Evolutionary conservation across 2,888 invertebrate genomes (phyloP).

Genomic region (Augiades crinisus): DNA sequence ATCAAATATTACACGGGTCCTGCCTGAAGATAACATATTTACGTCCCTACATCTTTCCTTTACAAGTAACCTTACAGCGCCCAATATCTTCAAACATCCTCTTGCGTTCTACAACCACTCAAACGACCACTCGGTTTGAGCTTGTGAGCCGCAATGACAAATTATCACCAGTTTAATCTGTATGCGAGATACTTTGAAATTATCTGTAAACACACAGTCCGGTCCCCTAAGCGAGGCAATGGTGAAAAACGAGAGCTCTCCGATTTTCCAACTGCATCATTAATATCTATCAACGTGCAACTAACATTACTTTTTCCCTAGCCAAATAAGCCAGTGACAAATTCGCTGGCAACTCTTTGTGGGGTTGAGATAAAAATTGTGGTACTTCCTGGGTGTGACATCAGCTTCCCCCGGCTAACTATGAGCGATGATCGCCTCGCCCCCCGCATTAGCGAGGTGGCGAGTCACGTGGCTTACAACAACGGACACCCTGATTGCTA

Average conservation of each 20-base stretch:
- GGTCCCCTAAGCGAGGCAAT: no score
- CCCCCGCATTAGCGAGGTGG: constrained; percentile 45
- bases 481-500: constrained; percentile 14
- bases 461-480: constrained; percentile 29
- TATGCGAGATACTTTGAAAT: no score
- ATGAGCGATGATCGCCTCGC: constrained; percentile 69
- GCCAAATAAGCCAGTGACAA: constrained; percentile 69
- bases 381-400: constrained; percentile 62
- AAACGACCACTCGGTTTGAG: no score
- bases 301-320: constrained; percentile 48
- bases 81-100: no score
- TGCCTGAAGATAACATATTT: no score
- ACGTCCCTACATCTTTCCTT: no score
- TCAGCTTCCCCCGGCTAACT: constrained; percentile 49
- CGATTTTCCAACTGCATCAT: constrained; percentile 41
- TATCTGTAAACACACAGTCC: no score
- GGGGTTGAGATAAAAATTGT: constrained; percentile 70
- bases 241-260: constrained; percentile 35
- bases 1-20: no score
- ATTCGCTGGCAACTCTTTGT: constrained; percentile 74
- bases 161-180: no score
- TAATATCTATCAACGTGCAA: constrained; percentile 63
- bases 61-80: no score
- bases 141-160: no score
- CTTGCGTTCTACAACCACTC: no score